A percentile compares a stretch with the other conserved stretches of the same genome.
Conservation (phyloP, 2,113 vertebrate genomes). For the Sturnira hondurensis region DNA sequence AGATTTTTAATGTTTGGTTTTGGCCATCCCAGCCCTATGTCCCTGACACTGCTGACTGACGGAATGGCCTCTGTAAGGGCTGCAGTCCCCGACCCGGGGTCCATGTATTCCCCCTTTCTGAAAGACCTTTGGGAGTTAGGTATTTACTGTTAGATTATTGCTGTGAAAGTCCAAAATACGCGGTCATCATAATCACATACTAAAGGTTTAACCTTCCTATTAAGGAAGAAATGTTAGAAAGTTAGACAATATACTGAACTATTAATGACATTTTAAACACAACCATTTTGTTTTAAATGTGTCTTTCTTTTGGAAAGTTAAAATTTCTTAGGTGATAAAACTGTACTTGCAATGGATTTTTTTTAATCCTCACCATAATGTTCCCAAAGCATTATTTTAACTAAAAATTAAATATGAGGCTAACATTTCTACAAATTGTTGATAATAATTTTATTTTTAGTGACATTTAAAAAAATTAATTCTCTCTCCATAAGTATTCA, state of each 20-base stretch:
- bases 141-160: not conserved
- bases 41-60: not conserved
- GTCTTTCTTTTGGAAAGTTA: not conserved
- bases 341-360: not conserved
- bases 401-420: not conserved
- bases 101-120: not conserved
- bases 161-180: not conserved
- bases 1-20: not conserved
- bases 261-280: not conserved
- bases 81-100: not conserved
- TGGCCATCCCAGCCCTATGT: not conserved
- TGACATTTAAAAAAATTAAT: not conserved
- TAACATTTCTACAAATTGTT: not conserved
- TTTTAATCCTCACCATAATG: no score
- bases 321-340: not conserved
- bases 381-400: not conserved
- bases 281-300: not conserved
- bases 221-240: not conserved
- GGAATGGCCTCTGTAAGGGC: not conserved
- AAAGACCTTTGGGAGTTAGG: not conserved
- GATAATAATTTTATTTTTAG: constrained; percentile 14
- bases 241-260: not conserved
- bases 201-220: not conserved
- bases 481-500: not conserved
- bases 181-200: not conserved